These are phyloP conservation scores for Lysandra bellargus DNA, from an alignment of 2,888 invertebrate genomes.

Conservation along the genomic window DNA sequence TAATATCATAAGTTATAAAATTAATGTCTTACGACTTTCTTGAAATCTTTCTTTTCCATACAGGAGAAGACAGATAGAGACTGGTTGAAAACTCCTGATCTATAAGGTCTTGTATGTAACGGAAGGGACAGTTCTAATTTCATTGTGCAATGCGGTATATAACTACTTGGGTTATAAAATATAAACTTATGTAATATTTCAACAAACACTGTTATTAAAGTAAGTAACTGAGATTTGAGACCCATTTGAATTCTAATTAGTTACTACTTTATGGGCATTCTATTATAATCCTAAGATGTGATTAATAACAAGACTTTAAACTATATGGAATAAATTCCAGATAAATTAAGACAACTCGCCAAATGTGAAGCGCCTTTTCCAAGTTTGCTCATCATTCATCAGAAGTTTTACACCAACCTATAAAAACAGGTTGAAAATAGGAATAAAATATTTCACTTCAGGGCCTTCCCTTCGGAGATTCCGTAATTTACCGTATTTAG, in stretches of 20 bases:
- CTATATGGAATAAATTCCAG: too few relatives aligned
- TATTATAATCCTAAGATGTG: too few relatives aligned
- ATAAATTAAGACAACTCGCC: too few relatives aligned
- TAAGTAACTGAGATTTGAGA: neutral
- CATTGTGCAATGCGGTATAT: conserved; percentile 11
- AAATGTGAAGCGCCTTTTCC: too few relatives aligned
- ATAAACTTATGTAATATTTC: neutral
- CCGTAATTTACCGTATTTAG: too few relatives aligned
- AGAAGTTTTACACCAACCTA: too few relatives aligned
- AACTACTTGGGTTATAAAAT: neutral
- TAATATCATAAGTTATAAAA: neutral
- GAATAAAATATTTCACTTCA: too few relatives aligned
- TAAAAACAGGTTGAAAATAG: too few relatives aligned
- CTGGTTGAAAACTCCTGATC: neutral
- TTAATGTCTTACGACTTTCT: neutral
- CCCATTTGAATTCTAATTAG: neutral
- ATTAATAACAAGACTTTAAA: too few relatives aligned
- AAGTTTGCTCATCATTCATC: too few relatives aligned
- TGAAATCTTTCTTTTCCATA: neutral
- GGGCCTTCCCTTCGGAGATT: too few relatives aligned
- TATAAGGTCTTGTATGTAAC: conserved; percentile 1
- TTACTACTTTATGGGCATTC: neutral
- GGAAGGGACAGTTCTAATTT: conserved; percentile 8
- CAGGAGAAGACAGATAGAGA: neutral
- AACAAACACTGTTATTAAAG: neutral